Base-by-base conservation (phyloP, 1,140 invertebrate species). In the Neodiprion pinetum region DNA sequence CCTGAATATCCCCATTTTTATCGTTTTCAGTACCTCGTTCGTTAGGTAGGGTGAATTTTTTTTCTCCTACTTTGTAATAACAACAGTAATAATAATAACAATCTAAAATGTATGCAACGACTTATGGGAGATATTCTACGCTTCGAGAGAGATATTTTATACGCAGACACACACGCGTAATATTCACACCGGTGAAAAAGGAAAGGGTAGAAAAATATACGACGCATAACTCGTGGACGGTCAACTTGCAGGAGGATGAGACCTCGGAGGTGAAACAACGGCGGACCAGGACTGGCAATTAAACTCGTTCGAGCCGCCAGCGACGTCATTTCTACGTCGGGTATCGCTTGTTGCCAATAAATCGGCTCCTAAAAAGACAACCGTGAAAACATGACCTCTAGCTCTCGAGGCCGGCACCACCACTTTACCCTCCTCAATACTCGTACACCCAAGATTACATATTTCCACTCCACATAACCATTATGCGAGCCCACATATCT, bases 281-380 rank as follows among this genome's bases (percentile, higher is more conserved):
- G n/a, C n/a, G 53, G 53, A 40, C 28, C 28, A 61, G 53, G 11
- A 5, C n/a, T 17, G 53, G 53, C 53, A 61, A 61, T 61, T 61
- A 61, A 61, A 17, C 53, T 61, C 53, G 53, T 61, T 40, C 11
- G 53, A 17, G 53, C 53, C 53, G 11, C 53, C 53, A 61, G 53
- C 53, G 53, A 61, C 53, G 53, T 61, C 53, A 61, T 61, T 61
- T 61, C 53, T 5, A 61, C 53, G 53, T 61, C 53, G 53, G n/a
- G 53, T 14, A 61, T 61, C 53, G 53, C 53, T 61, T 61, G 53
- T 61, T 61, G 53, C 53, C 53, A 61, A 61, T 61, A 61, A 61
- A 61, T 61, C 53, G 53, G 8, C 53, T 9, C 53, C 53, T 61
- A 61, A 61, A 61, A 61, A 61, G 53, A 61, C 53, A 61, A 61